phyloP scores from a whole-genome alignment of 2,888 invertebrate genomes.

The Cephus pygmeus region DNA sequence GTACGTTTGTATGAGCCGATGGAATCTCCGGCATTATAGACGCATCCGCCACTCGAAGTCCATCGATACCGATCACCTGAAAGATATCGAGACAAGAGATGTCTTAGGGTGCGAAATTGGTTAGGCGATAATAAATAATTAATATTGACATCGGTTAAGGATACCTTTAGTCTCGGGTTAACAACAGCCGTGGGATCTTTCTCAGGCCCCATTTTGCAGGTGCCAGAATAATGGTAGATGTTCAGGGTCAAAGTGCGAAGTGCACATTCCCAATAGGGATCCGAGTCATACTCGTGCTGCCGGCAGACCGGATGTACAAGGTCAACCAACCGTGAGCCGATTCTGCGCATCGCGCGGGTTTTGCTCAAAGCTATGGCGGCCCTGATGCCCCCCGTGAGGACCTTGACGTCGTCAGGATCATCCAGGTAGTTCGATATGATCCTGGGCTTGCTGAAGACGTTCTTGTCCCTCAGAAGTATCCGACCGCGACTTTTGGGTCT shows the following conservation, averaged over 20 bases:
- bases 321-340: constrained; percentile 70
- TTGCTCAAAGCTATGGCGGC: constrained; percentile 70
- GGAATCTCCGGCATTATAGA: constrained; percentile 75
- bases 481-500: constrained; percentile 78
- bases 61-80: constrained; percentile 67
- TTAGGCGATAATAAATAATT: too few relatives aligned
- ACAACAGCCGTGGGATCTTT: constrained; percentile 74
- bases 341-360: constrained; percentile 72
- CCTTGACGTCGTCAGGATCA: constrained; percentile 73
- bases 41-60: constrained; percentile 74
- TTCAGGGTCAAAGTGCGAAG: constrained; percentile 76
- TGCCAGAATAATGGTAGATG: constrained; percentile 76
- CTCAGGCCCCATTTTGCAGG: constrained; percentile 75
- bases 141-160: neutral
- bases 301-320: constrained; percentile 71
- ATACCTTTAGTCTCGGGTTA: constrained; percentile 69
- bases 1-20: constrained; percentile 74
- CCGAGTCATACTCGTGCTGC: constrained; percentile 72
- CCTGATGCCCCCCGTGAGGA: constrained; percentile 72
- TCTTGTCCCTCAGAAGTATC: constrained; percentile 72
- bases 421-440: constrained; percentile 78
- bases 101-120: too few relatives aligned
- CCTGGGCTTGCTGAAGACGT: constrained; percentile 75
- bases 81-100: neutral
- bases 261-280: constrained; percentile 78